Evolutionary conservation across 35 echinoderm and acorn worm genomes (phyloP).

Genomic region (Nesometra sesokonis): DNA sequence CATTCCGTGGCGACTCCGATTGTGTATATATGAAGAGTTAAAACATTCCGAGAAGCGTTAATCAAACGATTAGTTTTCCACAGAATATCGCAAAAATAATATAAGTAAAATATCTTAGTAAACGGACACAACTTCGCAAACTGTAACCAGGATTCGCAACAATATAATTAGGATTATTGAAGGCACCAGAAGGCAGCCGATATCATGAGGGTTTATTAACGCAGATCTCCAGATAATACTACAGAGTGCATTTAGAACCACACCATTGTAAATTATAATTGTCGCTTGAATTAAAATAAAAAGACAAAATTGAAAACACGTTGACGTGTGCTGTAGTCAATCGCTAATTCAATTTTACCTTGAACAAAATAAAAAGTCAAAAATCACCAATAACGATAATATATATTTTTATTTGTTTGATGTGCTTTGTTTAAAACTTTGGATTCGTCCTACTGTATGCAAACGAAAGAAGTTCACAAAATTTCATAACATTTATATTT

Average conservation of each 20-base stretch:
- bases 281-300: too few species aligned
- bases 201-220: too few species aligned
- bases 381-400: background rate
- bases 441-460: background rate
- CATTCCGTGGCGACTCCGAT: background rate
- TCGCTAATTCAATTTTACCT: background rate
- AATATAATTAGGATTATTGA: too few species aligned
- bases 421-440: background rate
- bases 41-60: background rate
- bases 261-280: too few species aligned
- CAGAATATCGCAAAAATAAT: too few species aligned
- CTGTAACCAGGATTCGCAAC: too few species aligned
- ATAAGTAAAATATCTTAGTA: too few species aligned
- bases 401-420: background rate
- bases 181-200: too few species aligned
- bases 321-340: background rate
- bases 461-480: background rate
- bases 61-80: background rate
- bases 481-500: background rate
- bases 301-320: background rate
- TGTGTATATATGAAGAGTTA: background rate
- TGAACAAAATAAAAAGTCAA: background rate
- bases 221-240: too few species aligned
- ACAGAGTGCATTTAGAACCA: too few species aligned
- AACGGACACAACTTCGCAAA: too few species aligned